Base-by-base conservation (phyloP, 2,113 vertebrate genomes). In the Hyperopisus bebe region DNA sequence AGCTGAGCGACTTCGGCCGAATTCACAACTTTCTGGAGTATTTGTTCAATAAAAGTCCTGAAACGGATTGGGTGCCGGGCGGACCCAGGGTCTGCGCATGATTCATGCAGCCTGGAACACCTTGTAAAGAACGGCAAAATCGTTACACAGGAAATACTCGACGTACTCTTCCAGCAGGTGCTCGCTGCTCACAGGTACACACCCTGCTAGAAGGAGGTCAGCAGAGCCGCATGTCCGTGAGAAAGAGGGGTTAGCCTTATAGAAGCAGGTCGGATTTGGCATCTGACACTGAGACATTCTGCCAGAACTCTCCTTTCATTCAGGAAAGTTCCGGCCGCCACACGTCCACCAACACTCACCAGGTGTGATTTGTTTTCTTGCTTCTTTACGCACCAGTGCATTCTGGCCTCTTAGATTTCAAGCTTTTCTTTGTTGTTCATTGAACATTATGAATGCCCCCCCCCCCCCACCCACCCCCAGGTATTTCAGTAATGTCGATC, bases 321-420 rank as follows among this genome's bases (percentile, higher is more conserved):
- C 80, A 90, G 90, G 93, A 93, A 94, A 94, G 94, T 92, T 90
- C 19, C 80, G 90, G 92, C 47, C 44, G 89, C 90, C 66, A 88
- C 88, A 90, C 92, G 86, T 91, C 90, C 44, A 90, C 80, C 90
- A 87, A 87, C 82, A 90, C 92, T 90, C 93, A 92, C 93, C 95
- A 96, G 95, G 96, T 96, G 96, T 94, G 94, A 95, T 92, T 91
- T 92, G 93, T 90, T 88, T 93, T 92, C 92, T 88, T 91, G 89
- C 88, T 92, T 44, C 84, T 90, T 96, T 95, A 94, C 94, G 93
- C 95, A 89, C 94, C 93, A 91, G 39, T 91, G 93, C 94, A 94
- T 95, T 90, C 87, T 27, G 87, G 74, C 92, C 92, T 95, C 95
- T 96, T 94, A 94, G 93, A 94, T 95, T 96, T 95, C 96, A 94